phyloP scores from a whole-genome alignment of 2,113 vertebrate genomes.

The Recurvirostra avosetta region DNA sequence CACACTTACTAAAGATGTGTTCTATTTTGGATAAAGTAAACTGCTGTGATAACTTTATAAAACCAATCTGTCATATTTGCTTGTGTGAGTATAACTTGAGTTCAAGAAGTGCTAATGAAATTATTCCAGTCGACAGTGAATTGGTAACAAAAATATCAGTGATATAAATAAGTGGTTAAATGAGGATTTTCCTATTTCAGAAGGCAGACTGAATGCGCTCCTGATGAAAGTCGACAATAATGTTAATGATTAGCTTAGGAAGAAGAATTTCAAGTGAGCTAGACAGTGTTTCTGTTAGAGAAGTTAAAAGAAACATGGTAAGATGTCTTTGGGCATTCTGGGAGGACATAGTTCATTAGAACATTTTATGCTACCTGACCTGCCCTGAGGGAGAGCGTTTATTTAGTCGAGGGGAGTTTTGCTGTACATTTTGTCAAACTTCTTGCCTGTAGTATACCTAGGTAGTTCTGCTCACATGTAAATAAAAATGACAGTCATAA shows the following conservation, averaged over 20 bases:
- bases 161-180: neutral
- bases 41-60: neutral
- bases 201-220: neutral
- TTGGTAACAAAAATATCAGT: slow-evolving; percentile 1
- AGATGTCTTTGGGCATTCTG: neutral
- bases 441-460: neutral
- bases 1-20: neutral
- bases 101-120: slow-evolving; percentile 17
- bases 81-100: neutral
- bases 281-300: neutral
- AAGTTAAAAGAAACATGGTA: neutral
- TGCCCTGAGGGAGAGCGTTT: neutral
- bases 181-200: neutral
- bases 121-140: neutral
- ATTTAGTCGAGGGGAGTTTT: neutral
- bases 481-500: neutral
- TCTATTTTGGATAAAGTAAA: neutral
- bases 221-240: neutral
- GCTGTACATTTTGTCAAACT: neutral
- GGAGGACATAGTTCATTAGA: neutral
- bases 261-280: neutral
- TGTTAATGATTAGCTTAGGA: neutral
- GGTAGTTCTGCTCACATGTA: neutral
- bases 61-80: neutral
- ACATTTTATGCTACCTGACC: neutral